A percentile compares a stretch with the other conserved stretches of the same genome.
Evolutionary conservation across 2,888 invertebrate genomes (phyloP).

Genomic region (Scelioninae gen. 1): DNA sequence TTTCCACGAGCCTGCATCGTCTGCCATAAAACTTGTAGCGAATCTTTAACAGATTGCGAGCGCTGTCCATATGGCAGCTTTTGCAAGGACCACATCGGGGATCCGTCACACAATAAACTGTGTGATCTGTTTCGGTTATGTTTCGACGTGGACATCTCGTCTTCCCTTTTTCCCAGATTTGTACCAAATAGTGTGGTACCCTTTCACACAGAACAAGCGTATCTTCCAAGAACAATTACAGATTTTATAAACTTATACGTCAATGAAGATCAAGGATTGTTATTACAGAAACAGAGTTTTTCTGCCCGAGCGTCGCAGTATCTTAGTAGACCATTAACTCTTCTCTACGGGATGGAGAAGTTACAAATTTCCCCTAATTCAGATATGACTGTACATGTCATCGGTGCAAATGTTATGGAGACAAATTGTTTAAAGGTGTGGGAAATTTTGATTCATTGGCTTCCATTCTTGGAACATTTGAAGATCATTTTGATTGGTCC

Average conservation of each 20-base stretch:
- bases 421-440: constrained; percentile 77
- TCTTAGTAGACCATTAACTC: no score
- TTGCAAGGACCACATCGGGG: constrained; percentile 72
- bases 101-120: constrained; percentile 62
- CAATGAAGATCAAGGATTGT: no score
- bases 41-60: constrained; percentile 73
- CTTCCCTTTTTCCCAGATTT: constrained; percentile 60
- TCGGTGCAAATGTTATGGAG: no score
- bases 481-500: constrained; percentile 79
- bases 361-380: no score
- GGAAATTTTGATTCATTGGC: constrained; percentile 81
- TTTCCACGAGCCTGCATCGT: constrained; percentile 77
- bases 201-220: no score
- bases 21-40: constrained; percentile 72
- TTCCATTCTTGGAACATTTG: constrained; percentile 73
- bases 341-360: no score
- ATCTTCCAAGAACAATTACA: no score
- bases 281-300: no score
- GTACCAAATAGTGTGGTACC: constrained; percentile 72
- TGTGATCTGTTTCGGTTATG: constrained; percentile 69
- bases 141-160: constrained; percentile 75
- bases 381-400: no score
- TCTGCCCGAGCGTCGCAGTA: no score
- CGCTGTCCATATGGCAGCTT: constrained; percentile 76
- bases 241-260: no score